Percentiles rank a stretch among this genome's conserved stretches.
phyloP scores from a whole-genome alignment of 2,888 invertebrate species.

The Lasioglossum zephyrum region DNA sequence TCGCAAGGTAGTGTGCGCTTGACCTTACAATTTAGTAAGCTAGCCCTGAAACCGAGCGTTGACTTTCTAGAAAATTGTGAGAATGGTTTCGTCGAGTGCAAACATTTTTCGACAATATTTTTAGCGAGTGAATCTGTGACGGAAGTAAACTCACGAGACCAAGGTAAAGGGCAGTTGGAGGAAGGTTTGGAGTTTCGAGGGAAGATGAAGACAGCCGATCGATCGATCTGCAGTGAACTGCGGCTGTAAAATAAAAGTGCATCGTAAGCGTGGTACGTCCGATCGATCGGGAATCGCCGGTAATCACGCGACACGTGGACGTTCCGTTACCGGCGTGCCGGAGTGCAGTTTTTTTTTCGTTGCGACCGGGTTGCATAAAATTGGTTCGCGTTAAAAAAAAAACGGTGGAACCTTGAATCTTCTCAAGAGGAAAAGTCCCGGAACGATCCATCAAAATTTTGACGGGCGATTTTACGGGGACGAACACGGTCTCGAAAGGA shows the following conservation, averaged over 20 bases:
- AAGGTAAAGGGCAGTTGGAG: not conserved
- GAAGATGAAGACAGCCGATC: conserved; percentile 46
- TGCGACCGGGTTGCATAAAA: not conserved
- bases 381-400: not conserved
- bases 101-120: not conserved
- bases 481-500: not conserved
- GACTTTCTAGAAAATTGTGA: not conserved
- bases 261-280: conserved; percentile 57
- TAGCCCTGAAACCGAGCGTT: not conserved
- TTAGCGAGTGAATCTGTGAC: not conserved
- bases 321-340: conserved; percentile 13
- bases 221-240: conserved; percentile 60
- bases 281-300: conserved; percentile 73
- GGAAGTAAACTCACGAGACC: not conserved
- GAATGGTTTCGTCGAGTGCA: not conserved
- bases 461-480: conserved; percentile 40
- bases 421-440: not conserved
- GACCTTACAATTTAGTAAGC: not conserved
- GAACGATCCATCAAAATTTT: conserved; percentile 48
- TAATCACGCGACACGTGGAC: conserved; percentile 75
- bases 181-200: not conserved
- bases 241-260: conserved; percentile 58
- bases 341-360: conserved; percentile 16
- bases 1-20: not conserved
- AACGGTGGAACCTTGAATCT: conserved; percentile 37